Evolutionary conservation across 2,113 vertebrate species (phyloP), one percentile per base, ranked within the genome.

Genomic region (Rhea pennata): DNA sequence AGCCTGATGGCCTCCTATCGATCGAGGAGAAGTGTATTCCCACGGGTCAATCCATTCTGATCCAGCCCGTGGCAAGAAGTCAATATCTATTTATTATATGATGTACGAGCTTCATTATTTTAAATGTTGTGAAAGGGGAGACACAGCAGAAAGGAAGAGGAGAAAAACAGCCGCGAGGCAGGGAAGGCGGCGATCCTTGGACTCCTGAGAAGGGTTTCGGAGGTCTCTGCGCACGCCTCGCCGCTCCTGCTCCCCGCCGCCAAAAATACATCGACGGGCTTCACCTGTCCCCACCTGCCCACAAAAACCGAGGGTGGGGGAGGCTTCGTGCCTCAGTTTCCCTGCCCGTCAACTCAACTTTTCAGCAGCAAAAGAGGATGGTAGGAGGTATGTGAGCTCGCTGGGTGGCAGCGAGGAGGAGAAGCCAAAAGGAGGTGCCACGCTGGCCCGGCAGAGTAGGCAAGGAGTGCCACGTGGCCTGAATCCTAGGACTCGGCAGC

Each of bases 51-150:
- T 98, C 97, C 77, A 97, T 98, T 92, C 96, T 97, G 96, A 97
- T 96, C 88, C 96, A 86, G 54, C 50, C 80, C 7, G 27, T 87
- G 96, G 98, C 98, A 95, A 69, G 70, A 96, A 97, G 95, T 98
- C 98, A 61, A 98, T 98, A 98, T 67, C 97, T 96, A 97, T 98
- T 98, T 98, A 98, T 98, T 97, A 95, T 78, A 93, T 98, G 98
- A 98, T 98, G 88, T 90, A 98, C 27, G 79, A 96, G 95, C 81
- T 94, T 96, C 95, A 95, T 97, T 97, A 96, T 62, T 92, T 91
- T 36, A 92, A 50, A 93, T n/a, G 54, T 75, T 73, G 70, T 62
- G 27, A 71, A 42, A 73, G 44, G 85, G 80, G 29, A 74, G 73
- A 79, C 0, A 6, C 2, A 2, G 59, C 9, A 4, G 82, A 74